Evolutionary conservation across 2,888 invertebrate species (phyloP).

Genomic region (Lepidonotus clava): DNA sequence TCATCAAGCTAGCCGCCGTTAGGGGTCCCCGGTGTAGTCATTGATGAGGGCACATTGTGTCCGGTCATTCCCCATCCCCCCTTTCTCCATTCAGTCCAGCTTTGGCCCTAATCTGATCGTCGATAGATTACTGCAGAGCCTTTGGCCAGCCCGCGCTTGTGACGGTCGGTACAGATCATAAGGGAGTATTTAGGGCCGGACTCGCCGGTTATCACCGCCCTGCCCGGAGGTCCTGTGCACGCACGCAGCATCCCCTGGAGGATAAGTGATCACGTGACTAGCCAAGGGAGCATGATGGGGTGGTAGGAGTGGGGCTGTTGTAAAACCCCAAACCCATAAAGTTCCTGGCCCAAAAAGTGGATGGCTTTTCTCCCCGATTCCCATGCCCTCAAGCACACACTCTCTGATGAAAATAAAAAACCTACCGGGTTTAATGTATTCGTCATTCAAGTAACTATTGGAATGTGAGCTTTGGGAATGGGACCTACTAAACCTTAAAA

Average conservation of each 20-base stretch:
- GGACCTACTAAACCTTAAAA: no score
- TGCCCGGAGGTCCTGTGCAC: background rate
- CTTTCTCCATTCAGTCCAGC: background rate
- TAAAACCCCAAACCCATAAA: no score
- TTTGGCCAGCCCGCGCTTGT: background rate
- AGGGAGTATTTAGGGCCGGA: conserved; percentile 1
- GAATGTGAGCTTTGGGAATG: no score
- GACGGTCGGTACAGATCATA: conserved; percentile 7
- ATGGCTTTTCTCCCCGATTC: no score
- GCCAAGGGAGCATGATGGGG: background rate
- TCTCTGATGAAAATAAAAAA: no score
- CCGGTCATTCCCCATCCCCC: background rate
- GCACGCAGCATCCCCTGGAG: background rate
- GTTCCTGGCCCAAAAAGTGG: no score
- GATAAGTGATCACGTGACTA: background rate
- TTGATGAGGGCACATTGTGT: background rate
- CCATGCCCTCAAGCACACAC: no score
- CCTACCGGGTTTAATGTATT: no score
- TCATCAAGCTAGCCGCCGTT: no score
- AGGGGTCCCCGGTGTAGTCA: background rate
- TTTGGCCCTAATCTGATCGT: conserved; percentile 15
- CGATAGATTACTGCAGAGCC: conserved; percentile 13
- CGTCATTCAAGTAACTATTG: no score
- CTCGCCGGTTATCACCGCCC: conserved; percentile 20
- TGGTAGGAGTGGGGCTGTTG: background rate